phyloP scores from a whole-genome alignment of 2,797 vertebrate genomes.

The Ptychobarbus kaznakovi region DNA sequence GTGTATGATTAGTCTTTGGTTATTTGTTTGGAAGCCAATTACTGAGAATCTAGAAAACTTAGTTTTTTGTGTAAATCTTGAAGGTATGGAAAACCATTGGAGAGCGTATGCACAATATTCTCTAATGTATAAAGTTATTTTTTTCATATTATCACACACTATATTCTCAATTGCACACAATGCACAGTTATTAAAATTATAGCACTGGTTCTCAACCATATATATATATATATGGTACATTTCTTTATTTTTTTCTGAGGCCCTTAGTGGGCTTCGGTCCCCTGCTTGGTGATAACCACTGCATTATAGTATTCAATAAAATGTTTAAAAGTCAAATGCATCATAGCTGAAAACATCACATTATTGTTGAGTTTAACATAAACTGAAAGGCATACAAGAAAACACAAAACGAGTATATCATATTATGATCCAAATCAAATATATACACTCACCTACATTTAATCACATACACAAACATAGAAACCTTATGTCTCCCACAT shows the following conservation, averaged over 20 bases:
- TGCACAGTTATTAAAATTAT: not conserved
- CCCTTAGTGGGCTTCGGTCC: too few species aligned
- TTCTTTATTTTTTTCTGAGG: too few species aligned
- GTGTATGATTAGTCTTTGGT: not conserved
- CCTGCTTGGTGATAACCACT: too few species aligned
- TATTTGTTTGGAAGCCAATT: not conserved
- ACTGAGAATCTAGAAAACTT: not conserved
- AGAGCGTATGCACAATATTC: not conserved
- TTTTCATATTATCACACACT: not conserved
- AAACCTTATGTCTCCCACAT: slow-evolving; percentile 43
- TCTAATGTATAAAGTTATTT: not conserved
- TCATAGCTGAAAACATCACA: not conserved
- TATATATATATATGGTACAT: too few species aligned
- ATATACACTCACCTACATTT: slow-evolving; percentile 12
- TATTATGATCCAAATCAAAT: slow-evolving; percentile 6
- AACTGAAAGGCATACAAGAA: not conserved
- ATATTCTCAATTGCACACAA: not conserved
- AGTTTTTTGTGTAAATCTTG: too few species aligned
- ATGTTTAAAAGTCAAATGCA: not conserved
- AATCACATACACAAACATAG: slow-evolving; percentile 14
- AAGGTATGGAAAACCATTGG: too few species aligned
- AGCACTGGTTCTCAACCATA: not conserved
- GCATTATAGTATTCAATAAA: not conserved
- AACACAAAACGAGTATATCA: not conserved
- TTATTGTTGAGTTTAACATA: not conserved